Evolutionary conservation across 2,797 vertebrate genomes (phyloP), one percentile per base, ranked within the genome.

Genomic region (Kryptolebias ocellatus): DNA sequence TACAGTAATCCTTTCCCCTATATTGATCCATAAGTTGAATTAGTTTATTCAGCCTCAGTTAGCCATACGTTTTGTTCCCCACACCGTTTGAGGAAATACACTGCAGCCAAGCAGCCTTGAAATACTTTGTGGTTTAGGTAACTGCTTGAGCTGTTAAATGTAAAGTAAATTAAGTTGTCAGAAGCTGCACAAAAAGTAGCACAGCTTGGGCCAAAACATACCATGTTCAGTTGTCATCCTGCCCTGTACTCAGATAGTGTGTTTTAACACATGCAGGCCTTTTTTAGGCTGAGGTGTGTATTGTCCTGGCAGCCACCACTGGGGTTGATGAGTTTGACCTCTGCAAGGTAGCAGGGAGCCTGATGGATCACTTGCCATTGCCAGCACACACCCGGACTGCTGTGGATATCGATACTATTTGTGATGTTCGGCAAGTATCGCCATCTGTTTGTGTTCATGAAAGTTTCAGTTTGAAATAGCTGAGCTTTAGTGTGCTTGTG

Each of bases 281-380:
- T 62, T 72, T 64, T 81, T 69, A 72, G 83, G 81, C 80, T 78
- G 64, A 72, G 70, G 68, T 59, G 77, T 51, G 83, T 61, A 65
- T 76, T 69, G 64, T 85, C 74, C 81, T 90, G 89, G 87, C 89
- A 86, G 20, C 45, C 20, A 72, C 77, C 79, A 87, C 72, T 8
- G 66, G 89, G 90, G 89, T 90, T 89, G 90, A 92, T 90, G 87
- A 86, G 70, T 89, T 87, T 92, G 90, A 92, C 91, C 92, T 91
- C 92, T 62, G 70, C 53, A 52, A 72, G 81, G 76, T 86, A 58
- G 76, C 50, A 37, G 86, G 86, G 86, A 72, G 68, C 76, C 84
- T 91, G 89, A 90, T 90, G 87, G 85, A 92, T 91, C 81, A 56
- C 81, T 80, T 2, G 55, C 72, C 28, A 18, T 45, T 20, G 80